Conservation (phyloP, 1,140 invertebrate genomes). For the Orussus abietinus region DNA sequence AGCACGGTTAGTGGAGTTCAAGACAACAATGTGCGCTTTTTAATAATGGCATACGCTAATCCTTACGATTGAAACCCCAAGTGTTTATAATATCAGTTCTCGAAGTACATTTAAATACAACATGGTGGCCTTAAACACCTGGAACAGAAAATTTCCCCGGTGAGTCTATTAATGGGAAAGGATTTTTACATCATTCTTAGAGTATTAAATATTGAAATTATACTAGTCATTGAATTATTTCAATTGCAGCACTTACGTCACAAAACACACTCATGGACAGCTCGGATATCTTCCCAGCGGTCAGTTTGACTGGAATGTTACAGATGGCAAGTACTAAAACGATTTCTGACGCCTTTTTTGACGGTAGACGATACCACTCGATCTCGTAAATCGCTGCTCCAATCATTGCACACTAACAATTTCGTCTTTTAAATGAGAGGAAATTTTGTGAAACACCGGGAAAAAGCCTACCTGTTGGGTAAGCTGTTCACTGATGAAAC, state of each 20-base stretch:
- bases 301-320: slow-evolving; percentile 22
- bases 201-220: background rate
- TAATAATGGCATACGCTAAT: too few relatives aligned
- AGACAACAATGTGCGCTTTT: too few relatives aligned
- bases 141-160: slow-evolving; percentile 2
- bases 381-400: slow-evolving; percentile 26
- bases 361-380: slow-evolving; percentile 29
- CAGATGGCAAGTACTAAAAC: slow-evolving; percentile 28
- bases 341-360: slow-evolving; percentile 19
- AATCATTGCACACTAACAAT: slow-evolving; percentile 23
- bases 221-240: background rate
- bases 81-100: slow-evolving; percentile 13
- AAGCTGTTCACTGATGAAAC: slow-evolving; percentile 31
- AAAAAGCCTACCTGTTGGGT: slow-evolving; percentile 24
- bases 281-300: slow-evolving; percentile 27
- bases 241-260: slow-evolving; percentile 23
- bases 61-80: too few relatives aligned
- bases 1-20: too few relatives aligned
- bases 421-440: background rate
- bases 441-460: background rate
- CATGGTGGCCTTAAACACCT: slow-evolving; percentile 31
- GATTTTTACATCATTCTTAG: background rate
- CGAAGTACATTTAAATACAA: slow-evolving; percentile 27
- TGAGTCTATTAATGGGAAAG: too few relatives aligned
- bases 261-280: slow-evolving; percentile 30